These are phyloP conservation scores for Syngnathus floridae DNA, from an alignment of 2,113 vertebrate genomes.

Conservation along the genomic window DNA sequence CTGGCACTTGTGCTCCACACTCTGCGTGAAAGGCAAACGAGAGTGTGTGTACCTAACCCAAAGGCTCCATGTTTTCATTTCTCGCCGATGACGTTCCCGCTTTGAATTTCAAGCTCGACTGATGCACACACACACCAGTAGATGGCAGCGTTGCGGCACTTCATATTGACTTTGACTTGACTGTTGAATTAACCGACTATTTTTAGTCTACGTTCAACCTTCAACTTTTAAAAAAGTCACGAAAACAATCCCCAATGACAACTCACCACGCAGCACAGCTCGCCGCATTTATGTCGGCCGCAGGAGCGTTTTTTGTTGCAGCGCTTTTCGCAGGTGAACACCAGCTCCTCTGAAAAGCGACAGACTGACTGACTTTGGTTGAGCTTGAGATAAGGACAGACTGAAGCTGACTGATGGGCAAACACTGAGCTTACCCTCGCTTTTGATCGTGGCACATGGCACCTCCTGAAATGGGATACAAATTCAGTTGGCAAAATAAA, in stretches of 20 bases:
- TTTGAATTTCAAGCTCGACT: too few relatives aligned
- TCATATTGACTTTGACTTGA: too few relatives aligned
- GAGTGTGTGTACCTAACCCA: too few relatives aligned
- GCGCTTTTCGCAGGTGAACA: conserved; percentile 88
- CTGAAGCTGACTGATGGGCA: too few relatives aligned
- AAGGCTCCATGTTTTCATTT: too few relatives aligned
- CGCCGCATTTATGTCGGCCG: conserved; percentile 92
- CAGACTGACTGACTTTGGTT: not conserved
- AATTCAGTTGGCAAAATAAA: not conserved
- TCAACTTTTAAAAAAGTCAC: too few relatives aligned
- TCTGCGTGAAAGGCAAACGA: conserved; percentile 58
- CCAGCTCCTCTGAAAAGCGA: conserved; percentile 69
- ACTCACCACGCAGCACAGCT: conserved; percentile 95
- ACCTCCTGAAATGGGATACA: conserved; percentile 74
- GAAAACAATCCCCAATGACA: not conserved
- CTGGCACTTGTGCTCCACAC: conserved; percentile 84
- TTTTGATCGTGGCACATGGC: conserved; percentile 82
- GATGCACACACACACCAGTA: too few relatives aligned
- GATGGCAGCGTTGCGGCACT: too few relatives aligned
- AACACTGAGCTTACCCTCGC: conserved; percentile 76
- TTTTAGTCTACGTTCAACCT: too few relatives aligned
- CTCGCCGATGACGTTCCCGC: too few relatives aligned
- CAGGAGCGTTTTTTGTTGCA: conserved; percentile 94
- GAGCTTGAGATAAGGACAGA: too few relatives aligned
- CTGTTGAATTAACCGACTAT: too few relatives aligned